A percentile compares a stretch with the other conserved stretches of the same genome.
Evolutionary conservation across 2,113 vertebrate genomes (phyloP).

Genomic region (Octodon degus): DNA sequence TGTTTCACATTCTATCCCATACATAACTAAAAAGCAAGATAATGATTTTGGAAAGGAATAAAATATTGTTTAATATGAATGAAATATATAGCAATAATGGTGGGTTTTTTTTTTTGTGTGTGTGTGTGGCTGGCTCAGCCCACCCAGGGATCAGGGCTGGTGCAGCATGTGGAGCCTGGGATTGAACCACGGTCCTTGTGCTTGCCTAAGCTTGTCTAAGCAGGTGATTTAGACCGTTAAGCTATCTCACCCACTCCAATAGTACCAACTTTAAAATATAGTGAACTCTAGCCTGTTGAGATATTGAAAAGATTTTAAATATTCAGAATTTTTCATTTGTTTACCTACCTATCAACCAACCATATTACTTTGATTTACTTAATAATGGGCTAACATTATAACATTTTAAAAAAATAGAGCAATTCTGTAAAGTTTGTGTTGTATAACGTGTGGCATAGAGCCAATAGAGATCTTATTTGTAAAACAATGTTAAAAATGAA

Average conservation of each 20-base stretch:
- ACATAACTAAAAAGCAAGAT: not conserved
- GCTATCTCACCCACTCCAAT: no score
- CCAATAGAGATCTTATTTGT: not conserved
- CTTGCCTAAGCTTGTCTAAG: no score
- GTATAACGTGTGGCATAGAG: not conserved
- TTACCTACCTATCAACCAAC: not conserved
- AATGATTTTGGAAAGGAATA: not conserved
- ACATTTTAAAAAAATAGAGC: not conserved
- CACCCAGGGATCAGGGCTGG: no score
- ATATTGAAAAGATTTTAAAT: not conserved
- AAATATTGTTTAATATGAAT: not conserved
- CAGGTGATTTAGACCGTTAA: no score
- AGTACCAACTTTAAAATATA: not conserved
- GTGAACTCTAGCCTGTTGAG: not conserved
- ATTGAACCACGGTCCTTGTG: no score
- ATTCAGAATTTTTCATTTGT: not conserved
- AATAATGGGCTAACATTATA: not conserved
- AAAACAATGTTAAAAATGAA: not conserved
- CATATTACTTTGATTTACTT: not conserved
- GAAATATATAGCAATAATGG: not conserved
- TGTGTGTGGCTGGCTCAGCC: no score
- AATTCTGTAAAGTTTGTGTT: not conserved
- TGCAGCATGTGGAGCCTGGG: no score
- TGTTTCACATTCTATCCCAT: not conserved
- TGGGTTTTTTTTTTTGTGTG: no score